Conservation (phyloP, 1,140 invertebrate genomes). For the Drosophila bocqueti region DNA sequence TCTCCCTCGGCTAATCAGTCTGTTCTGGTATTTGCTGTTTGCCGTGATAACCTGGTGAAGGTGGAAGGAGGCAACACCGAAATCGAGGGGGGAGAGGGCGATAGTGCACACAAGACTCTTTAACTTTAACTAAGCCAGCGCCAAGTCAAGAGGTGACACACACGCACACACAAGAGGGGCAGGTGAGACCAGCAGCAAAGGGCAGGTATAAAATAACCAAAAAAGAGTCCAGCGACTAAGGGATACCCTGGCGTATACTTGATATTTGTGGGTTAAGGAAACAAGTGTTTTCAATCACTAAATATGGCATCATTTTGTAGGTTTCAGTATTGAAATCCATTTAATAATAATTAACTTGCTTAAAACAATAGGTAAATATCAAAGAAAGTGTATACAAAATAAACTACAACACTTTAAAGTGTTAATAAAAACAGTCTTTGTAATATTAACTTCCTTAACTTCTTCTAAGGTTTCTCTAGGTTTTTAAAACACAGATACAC, state of each 20-base stretch:
- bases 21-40: conserved; percentile 55
- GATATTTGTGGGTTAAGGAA: neutral
- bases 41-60: conserved; percentile 37
- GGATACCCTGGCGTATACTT: conserved; percentile 32
- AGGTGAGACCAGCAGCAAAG: conserved; percentile 49
- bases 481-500: neutral
- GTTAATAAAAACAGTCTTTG: neutral
- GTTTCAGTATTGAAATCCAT: neutral
- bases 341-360: neutral
- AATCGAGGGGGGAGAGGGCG: conserved; percentile 14
- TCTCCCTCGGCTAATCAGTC: conserved; percentile 33
- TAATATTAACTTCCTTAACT: no score
- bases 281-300: neutral
- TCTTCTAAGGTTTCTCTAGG: no score
- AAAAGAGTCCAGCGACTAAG: neutral
- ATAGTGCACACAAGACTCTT: conserved; percentile 58
- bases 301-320: fast-evolving
- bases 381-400: neutral
- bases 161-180: conserved; percentile 15
- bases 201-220: conserved; percentile 47
- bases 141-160: conserved; percentile 58
- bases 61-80: neutral
- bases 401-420: neutral
- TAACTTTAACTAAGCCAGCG: conserved; percentile 58
- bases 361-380: neutral